phyloP scores from a whole-genome alignment of 2,113 vertebrate genomes.

The Ascaphus truei region DNA sequence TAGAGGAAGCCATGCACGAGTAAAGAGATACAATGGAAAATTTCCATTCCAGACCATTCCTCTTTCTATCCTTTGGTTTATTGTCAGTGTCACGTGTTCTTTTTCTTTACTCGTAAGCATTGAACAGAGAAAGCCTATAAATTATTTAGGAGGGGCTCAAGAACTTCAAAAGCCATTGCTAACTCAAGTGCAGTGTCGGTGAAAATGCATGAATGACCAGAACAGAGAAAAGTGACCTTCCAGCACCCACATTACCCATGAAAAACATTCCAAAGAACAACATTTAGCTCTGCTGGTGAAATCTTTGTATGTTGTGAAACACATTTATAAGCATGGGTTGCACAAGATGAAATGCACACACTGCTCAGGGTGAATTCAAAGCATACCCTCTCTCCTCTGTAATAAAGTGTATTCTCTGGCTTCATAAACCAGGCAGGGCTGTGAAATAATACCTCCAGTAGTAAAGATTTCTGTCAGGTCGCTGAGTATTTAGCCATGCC shows the following conservation, averaged over 20 bases:
- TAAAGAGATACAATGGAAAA: neutral
- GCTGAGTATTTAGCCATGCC: constrained; percentile 42
- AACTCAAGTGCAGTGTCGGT: constrained; percentile 30
- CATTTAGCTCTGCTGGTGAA: constrained; percentile 26
- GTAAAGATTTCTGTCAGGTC: constrained; percentile 47
- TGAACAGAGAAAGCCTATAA: constrained; percentile 18
- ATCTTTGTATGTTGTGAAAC: constrained; percentile 19
- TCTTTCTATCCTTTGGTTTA: neutral
- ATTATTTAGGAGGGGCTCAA: neutral
- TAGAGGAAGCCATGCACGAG: neutral
- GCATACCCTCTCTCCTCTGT: constrained; percentile 27
- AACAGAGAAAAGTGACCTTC: constrained; percentile 41
- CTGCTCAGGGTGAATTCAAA: constrained; percentile 37
- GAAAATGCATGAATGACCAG: constrained; percentile 39
- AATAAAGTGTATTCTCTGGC: constrained; percentile 49
- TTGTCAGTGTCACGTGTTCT: constrained; percentile 12
- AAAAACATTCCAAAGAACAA: constrained; percentile 39
- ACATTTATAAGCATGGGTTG: constrained; percentile 17
- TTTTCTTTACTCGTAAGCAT: constrained; percentile 9
- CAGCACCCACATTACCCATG: neutral
- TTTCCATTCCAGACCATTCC: neutral
- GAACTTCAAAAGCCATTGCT: constrained; percentile 25
- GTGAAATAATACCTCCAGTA: constrained; percentile 44
- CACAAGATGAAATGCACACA: constrained; percentile 39
- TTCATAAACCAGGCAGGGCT: constrained; percentile 40